Base-by-base conservation (phyloP, 2,113 vertebrate genomes). In the Seriola aureovittata region DNA sequence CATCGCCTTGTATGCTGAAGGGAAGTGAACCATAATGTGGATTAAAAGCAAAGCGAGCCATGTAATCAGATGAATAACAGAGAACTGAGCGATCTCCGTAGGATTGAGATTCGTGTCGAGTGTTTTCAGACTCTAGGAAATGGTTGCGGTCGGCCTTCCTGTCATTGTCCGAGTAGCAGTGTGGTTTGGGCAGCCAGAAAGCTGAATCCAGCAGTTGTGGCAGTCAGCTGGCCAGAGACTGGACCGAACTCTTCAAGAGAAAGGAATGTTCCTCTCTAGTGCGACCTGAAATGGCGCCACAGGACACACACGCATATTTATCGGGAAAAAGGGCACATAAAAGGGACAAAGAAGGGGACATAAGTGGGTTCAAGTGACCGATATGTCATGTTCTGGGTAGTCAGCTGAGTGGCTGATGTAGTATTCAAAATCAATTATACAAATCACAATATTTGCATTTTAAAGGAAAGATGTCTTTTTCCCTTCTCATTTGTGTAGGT, bases 151-250 rank as follows among this genome's bases (percentile, higher is more conserved):
- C 58, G 4, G 72, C 58, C 54, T 77, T 91, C 85, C 87, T 90
- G 89, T 81, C 86, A 84, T 92, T 90, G 85, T 89, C 77, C 52
- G 59, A 83, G 85, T 80, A 79, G 78, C 79, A 73, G 74, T 44
- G 75, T 72, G 78, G 80, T 88, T 76, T 80, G 36, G 74, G 72
- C 77, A 73, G 55, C 67, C 80, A 82, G 57, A 73, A 54, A 74
- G 85, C 91, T 89, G 78, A 85, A 82, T 78, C 63, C 75, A 89
- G 77, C 83, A 65, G 81, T 78, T 88, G 85, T 85, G 90, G 82
- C 63, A 59, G 81, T 81, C 68, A 50, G 66, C 70, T 90, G 91
- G 80, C 77, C 83, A 50, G 38, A 14, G 60, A 63, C 48, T 19
- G 65, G 40, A 64, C 65, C 44, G 16, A 63, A 81, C 78, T 83